phyloP scores from a whole-genome alignment of 2,113 vertebrate genomes.

The Peromyscus maniculatus region DNA sequence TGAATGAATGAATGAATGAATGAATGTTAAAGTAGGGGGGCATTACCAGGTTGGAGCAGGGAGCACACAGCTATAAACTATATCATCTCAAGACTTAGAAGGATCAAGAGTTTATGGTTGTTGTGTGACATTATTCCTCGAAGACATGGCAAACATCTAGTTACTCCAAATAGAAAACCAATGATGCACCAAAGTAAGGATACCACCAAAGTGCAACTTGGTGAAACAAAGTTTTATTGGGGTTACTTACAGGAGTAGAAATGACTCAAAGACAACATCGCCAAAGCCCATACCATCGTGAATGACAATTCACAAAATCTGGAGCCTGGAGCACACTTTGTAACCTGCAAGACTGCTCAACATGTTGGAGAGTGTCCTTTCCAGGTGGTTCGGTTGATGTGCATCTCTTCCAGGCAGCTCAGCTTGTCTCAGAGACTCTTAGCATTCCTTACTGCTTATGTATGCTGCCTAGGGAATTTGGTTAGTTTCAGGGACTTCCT shows the following conservation, averaged over 20 bases:
- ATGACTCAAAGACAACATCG: not conserved
- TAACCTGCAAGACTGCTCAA: not conserved
- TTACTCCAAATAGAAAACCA: not conserved
- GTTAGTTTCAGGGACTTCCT: not conserved
- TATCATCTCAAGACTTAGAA: not conserved
- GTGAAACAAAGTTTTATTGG: not conserved
- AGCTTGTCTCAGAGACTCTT: not conserved
- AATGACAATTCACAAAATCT: not conserved
- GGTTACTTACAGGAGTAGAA: not conserved
- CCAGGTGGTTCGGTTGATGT: not conserved
- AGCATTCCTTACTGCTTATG: not conserved
- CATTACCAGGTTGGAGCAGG: not conserved
- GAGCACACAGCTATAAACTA: not conserved
- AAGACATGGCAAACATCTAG: not conserved
- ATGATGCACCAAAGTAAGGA: not conserved
- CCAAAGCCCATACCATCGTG: not conserved
- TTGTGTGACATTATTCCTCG: not conserved
- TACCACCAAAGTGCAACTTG: not conserved
- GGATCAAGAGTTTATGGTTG: not conserved
- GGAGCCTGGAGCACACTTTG: not conserved
- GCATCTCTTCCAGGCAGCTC: not conserved
- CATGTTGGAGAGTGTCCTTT: not conserved
- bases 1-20: not conserved
- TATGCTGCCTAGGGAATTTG: not conserved
- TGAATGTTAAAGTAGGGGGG: not conserved